phyloP scores from a whole-genome alignment of 1,140 invertebrate species.

The Pseudomyrmex pallidus region DNA sequence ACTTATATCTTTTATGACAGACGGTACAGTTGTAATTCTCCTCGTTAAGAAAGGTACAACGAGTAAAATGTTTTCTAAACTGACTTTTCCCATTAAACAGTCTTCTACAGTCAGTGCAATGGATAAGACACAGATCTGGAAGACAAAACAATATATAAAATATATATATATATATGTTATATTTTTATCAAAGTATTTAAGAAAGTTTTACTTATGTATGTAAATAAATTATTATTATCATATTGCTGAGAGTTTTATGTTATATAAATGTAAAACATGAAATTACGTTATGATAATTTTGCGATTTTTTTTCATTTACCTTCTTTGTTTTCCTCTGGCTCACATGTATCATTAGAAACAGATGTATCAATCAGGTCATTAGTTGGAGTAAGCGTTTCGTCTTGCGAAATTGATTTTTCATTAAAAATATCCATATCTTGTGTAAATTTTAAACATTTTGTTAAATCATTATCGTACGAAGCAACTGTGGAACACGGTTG shows the following conservation, averaged over 20 bases:
- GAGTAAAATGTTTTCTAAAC: conserved; percentile 69
- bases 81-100: conserved; percentile 66
- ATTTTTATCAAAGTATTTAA: too few species aligned
- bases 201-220: too few species aligned
- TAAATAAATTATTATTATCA: not conserved
- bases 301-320: conserved; percentile 2
- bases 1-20: conserved; percentile 72
- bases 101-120: conserved; percentile 68
- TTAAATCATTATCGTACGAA: not conserved
- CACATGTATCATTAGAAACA: not conserved
- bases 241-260: too few species aligned
- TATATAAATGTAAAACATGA: too few species aligned
- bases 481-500: not conserved
- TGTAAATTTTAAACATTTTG: not conserved
- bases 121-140: conserved; percentile 66
- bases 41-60: conserved; percentile 47
- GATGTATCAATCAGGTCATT: not conserved
- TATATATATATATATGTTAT: too few species aligned
- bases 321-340: not conserved
- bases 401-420: not conserved
- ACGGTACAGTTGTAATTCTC: conserved; percentile 62
- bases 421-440: not conserved
- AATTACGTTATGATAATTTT: not conserved
- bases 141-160: conserved; percentile 15
- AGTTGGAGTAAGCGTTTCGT: not conserved